A percentile compares a stretch with the other conserved stretches of the same genome.
These are phyloP conservation scores for Epizoanthus scotinus DNA, from an alignment of 92 coral and sea anemone species.

Conservation along the genomic window DNA sequence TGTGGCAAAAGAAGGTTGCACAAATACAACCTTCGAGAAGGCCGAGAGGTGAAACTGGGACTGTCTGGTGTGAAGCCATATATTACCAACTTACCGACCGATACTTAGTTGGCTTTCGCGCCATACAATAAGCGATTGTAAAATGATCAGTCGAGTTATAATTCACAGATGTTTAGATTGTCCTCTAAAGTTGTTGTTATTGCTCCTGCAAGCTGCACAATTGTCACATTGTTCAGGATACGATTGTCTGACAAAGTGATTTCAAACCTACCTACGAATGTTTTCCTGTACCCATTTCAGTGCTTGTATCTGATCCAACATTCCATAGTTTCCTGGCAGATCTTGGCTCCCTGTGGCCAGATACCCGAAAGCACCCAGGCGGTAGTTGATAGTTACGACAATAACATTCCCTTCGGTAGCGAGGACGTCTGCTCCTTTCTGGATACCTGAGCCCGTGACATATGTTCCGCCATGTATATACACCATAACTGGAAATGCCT, in stretches of 20 bases:
- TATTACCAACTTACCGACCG: too few relatives aligned
- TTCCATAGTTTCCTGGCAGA: slow-evolving; percentile 1
- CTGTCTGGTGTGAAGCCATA: too few relatives aligned
- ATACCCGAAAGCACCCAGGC: slow-evolving; percentile 3
- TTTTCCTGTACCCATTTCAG: slow-evolving; percentile 2
- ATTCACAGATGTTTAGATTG: too few relatives aligned
- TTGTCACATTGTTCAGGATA: background rate
- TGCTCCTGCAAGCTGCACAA: background rate
- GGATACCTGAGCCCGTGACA: background rate
- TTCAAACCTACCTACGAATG: background rate
- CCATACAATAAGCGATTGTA: too few relatives aligned
- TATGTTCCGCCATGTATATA: background rate
- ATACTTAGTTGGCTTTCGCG: too few relatives aligned
- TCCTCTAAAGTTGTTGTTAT: background rate
- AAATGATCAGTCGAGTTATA: too few relatives aligned
- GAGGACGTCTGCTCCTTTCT: background rate
- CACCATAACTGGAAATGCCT: background rate
- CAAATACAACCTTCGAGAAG: too few relatives aligned
- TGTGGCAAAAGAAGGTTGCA: too few relatives aligned
- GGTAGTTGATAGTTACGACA: background rate
- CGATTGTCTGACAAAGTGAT: too few relatives aligned
- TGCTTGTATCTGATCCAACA: slow-evolving; percentile 3
- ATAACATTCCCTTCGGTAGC: background rate
- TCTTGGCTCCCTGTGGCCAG: background rate
- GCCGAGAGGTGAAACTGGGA: too few relatives aligned